These are phyloP conservation scores for Callosobruchus maculatus DNA, from an alignment of 2,888 invertebrate species.

Conservation along the genomic window DNA sequence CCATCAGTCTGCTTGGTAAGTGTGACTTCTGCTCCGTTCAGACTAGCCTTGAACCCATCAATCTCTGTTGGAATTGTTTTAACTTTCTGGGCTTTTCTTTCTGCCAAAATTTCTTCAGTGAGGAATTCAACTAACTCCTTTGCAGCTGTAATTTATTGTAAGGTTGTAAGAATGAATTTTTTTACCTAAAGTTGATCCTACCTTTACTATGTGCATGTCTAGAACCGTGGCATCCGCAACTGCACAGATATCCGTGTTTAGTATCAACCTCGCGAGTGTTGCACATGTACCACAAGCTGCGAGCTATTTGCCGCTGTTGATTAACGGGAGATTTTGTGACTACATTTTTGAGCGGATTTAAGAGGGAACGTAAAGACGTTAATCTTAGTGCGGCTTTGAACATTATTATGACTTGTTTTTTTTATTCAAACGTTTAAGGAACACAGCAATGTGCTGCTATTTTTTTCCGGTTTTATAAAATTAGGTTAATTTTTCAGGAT, in stretches of 20 bases:
- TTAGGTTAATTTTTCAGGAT: background rate
- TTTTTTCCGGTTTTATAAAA: background rate
- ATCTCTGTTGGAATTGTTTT: constrained; percentile 72
- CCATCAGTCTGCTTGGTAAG: constrained; percentile 68
- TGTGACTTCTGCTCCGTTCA: constrained; percentile 81
- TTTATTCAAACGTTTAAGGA: background rate
- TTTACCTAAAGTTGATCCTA: constrained; percentile 40
- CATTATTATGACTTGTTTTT: too few species aligned
- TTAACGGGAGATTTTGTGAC: constrained; percentile 29
- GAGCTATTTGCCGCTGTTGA: constrained; percentile 61
- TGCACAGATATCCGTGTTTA: constrained; percentile 62
- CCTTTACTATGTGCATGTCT: constrained; percentile 68
- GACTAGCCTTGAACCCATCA: constrained; percentile 76
- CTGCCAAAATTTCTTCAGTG: constrained; percentile 89
- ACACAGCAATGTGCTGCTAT: background rate
- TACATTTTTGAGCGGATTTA: background rate
- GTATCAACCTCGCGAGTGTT: constrained; percentile 42
- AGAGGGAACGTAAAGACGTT: background rate
- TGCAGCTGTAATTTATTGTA: constrained; percentile 61
- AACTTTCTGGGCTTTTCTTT: constrained; percentile 77
- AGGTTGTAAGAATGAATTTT: background rate
- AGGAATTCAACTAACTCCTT: constrained; percentile 86
- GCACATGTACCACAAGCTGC: constrained; percentile 73
- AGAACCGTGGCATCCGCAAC: constrained; percentile 59
- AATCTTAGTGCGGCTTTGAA: background rate